phyloP scores from a whole-genome alignment of 1,140 invertebrate genomes.

The Mamestra configurata region DNA sequence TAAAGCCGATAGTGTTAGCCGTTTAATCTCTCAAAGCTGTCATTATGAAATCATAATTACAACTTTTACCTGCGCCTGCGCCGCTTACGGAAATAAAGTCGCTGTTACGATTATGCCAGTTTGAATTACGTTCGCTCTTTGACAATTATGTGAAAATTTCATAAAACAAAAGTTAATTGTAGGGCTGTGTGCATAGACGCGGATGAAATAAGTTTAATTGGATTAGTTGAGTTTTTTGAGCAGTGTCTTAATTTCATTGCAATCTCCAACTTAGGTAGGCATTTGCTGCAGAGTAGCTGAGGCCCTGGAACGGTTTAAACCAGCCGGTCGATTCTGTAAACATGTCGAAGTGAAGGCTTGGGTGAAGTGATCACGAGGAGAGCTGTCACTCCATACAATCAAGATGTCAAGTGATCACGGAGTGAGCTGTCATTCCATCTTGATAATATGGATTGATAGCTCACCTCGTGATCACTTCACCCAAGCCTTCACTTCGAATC shows the following conservation, averaged over 20 bases:
- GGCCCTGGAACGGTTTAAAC: too few relatives aligned
- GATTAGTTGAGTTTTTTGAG: neutral
- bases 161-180: conserved; percentile 45
- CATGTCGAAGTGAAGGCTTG: too few relatives aligned
- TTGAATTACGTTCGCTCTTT: conserved; percentile 38
- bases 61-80: conserved; percentile 41
- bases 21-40: conserved; percentile 34
- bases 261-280: too few relatives aligned
- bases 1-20: conserved; percentile 36
- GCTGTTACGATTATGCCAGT: conserved; percentile 26
- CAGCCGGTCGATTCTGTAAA: too few relatives aligned
- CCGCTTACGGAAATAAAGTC: conserved; percentile 34
- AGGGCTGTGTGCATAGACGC: conserved; percentile 20
- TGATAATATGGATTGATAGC: too few relatives aligned
- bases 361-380: too few relatives aligned
- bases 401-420: too few relatives aligned
- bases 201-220: neutral
- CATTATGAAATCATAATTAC: conserved; percentile 47
- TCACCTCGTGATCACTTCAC: too few relatives aligned
- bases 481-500: too few relatives aligned
- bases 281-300: too few relatives aligned
- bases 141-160: conserved; percentile 49
- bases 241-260: neutral
- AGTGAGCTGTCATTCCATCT: too few relatives aligned
- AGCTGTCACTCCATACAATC: too few relatives aligned